Base-by-base conservation (phyloP, 1,140 invertebrate species). In the Apis laboriosa region DNA sequence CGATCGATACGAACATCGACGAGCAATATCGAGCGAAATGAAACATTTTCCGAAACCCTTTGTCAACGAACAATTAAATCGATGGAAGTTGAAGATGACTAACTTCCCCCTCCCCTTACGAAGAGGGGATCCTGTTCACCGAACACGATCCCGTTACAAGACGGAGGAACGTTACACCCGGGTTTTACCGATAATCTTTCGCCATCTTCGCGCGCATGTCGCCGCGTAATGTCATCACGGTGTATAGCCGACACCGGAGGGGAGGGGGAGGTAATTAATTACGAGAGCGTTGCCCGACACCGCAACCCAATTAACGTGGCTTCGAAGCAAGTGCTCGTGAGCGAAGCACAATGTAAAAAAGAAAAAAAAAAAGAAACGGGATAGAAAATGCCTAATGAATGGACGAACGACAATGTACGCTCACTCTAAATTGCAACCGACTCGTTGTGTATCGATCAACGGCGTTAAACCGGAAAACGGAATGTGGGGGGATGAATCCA, bases 31-130 rank as follows among this genome's bases (percentile, higher is more conserved):
- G 34, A 5, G 0, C 34, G 34, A 43, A 43, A 43, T 43, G 24
- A 24, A 24, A 24, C 24, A 24, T 24, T 24, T 24, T 24, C 24
- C 24, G 24, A 24, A 24, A 24, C 24, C 5, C 34, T 43, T 43
- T 43, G 34, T 43, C 34, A 43, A 43, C 34, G 34, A 88, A 88
- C 89, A 86, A 82, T 90, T 87, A 86, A 80, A 84, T 71, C 77
- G 86, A 56, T 21, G 51, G 19, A 61, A 28, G 17, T 9, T 11
- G 34, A 11, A 28, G 84, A 72, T 68, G 64, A 43, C 5, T 34
- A 34, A 34, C 3, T 34, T 24, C 24, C 24, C 3, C 34, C 34
- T 34, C 34, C 34, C 3, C 34, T 34, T 34, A 43, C 34, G 34
- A 43, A 43, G 34, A 43, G 0, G 71, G 63, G 70, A 64, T 15